Evolutionary conservation across 1,140 invertebrate genomes (phyloP).

Genomic region (Drosophila pseudoananassae): DNA sequence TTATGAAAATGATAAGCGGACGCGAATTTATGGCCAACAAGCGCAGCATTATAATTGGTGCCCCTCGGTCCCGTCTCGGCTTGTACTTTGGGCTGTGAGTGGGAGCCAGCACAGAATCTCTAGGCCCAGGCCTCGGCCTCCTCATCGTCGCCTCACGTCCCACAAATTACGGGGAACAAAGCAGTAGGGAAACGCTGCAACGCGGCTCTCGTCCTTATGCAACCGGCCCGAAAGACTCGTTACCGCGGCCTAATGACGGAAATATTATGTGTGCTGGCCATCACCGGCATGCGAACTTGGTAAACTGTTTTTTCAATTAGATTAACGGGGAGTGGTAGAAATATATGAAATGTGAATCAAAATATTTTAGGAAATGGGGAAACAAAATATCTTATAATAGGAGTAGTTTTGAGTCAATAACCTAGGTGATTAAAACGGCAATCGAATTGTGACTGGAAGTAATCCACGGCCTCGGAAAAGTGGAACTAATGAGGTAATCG

Average conservation of each 20-base stretch:
- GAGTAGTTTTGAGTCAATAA: too few species aligned
- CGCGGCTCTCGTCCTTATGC: constrained; percentile 29
- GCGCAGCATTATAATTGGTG: constrained; percentile 72
- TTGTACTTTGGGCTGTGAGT: constrained; percentile 19
- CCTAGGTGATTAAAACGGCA: constrained; percentile 5
- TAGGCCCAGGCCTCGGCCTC: constrained; percentile 1
- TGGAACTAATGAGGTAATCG: constrained; percentile 24
- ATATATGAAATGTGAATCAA: constrained; percentile 9
- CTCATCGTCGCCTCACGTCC: constrained; percentile 34
- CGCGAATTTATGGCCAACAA: constrained; percentile 76
- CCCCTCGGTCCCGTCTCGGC: constrained; percentile 38
- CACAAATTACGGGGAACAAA: constrained; percentile 60
- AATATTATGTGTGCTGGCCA: constrained; percentile 59
- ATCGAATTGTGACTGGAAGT: constrained; percentile 41
- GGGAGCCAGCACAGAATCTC: constrained; percentile 41
- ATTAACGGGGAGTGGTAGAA: constrained; percentile 24
- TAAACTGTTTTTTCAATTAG: constrained; percentile 80
- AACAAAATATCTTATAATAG: not conserved
- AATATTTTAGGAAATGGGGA: too few species aligned
- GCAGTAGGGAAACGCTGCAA: constrained; percentile 43
- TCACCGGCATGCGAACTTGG: constrained; percentile 56
- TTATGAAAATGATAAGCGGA: constrained; percentile 83
- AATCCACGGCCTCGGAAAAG: constrained; percentile 17
- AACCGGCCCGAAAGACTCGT: constrained; percentile 51
- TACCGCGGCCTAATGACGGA: constrained; percentile 68